Conservation (phyloP, 1,140 invertebrate genomes). For the Trachymyrmex cornetzi region DNA sequence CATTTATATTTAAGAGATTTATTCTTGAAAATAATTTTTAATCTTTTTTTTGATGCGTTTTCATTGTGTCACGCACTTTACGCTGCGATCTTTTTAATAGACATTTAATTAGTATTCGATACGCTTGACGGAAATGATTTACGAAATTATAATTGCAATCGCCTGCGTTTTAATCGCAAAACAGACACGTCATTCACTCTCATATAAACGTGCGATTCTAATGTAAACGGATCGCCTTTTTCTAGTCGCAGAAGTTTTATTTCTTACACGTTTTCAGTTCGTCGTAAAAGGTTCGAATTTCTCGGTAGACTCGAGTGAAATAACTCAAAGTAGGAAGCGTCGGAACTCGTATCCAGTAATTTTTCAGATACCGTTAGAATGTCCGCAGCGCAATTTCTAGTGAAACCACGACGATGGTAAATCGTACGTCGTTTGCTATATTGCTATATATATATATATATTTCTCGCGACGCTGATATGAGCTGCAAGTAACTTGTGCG, state of each 20-base stretch:
- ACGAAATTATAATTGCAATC: neutral
- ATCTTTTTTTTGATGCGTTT: neutral
- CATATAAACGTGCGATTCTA: neutral
- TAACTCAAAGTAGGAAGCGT: neutral
- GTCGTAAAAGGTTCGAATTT: too few species aligned
- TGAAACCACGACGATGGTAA: neutral
- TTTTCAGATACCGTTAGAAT: conserved; percentile 9
- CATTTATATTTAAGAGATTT: neutral
- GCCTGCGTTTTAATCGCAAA: too few species aligned
- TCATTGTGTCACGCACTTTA: neutral
- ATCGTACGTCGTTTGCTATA: too few species aligned
- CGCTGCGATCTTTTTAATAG: neutral
- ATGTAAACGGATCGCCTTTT: neutral
- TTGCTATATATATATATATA: too few species aligned
- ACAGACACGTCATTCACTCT: neutral
- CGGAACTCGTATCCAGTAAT: neutral
- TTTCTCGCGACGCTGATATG: neutral
- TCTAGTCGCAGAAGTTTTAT: neutral
- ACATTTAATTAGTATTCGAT: neutral
- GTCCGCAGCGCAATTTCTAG: neutral
- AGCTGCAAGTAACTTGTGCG: neutral
- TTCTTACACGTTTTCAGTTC: too few species aligned
- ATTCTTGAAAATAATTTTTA: neutral
- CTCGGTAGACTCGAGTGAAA: too few species aligned
- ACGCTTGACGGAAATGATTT: conserved; percentile 1